Conservation (phyloP, 30 jellyfish, hydroid and myxozoan species). For the Catostylus mosaicus region DNA sequence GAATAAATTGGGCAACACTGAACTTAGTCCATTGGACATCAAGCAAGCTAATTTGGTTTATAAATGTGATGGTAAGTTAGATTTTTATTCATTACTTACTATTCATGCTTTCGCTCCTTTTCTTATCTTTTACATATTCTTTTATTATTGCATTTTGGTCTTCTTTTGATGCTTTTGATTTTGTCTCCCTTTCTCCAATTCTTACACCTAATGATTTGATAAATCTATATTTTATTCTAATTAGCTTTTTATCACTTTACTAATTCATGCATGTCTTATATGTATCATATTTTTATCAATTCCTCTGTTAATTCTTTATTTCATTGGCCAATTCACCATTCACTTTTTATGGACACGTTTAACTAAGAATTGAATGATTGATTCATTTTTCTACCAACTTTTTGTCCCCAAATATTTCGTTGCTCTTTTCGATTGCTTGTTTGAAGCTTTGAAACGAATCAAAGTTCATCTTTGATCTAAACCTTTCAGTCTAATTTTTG, state of each 20-base stretch:
- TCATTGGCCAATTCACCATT: not conserved
- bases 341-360: not conserved
- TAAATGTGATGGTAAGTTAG: conserved; percentile 79
- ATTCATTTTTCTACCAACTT: no score
- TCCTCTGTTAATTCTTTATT: not conserved
- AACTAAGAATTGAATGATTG: no score
- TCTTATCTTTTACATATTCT: not conserved
- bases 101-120: not conserved
- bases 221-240: no score
- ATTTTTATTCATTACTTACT: not conserved
- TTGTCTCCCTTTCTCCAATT: no score
- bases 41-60: conserved; percentile 85
- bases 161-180: no score
- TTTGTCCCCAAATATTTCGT: no score
- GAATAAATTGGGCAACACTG: conserved; percentile 83
- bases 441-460: not conserved
- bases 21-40: conserved; percentile 85
- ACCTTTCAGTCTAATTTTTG: not conserved
- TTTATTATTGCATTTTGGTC: no score
- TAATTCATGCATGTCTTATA: not conserved
- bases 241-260: not conserved
- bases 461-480: not conserved
- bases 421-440: not conserved
- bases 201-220: no score
- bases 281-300: not conserved